These are phyloP conservation scores for Agrotis segetum DNA, from an alignment of 2,888 invertebrate genomes.

Conservation along the genomic window DNA sequence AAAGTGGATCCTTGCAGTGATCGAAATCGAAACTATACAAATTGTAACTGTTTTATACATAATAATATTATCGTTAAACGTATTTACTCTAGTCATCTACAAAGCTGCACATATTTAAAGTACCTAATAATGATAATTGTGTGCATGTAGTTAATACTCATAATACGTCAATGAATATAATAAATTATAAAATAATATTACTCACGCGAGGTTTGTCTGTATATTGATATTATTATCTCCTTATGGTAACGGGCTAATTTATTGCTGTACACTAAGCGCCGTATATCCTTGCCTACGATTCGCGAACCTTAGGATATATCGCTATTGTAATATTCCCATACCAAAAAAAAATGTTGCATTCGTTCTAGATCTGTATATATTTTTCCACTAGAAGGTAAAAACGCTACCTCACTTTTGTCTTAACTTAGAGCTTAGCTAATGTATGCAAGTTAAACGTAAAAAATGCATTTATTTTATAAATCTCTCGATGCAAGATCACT, in stretches of 20 bases:
- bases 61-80: constrained; percentile 82
- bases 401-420: constrained; percentile 90
- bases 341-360: constrained; percentile 82
- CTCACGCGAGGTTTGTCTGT: constrained; percentile 81
- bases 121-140: constrained; percentile 79
- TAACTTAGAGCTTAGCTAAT: constrained; percentile 89
- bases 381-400: constrained; percentile 89
- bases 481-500: constrained; percentile 51
- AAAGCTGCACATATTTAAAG: constrained; percentile 88
- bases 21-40: constrained; percentile 85
- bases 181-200: constrained; percentile 75
- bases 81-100: constrained; percentile 90
- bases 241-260: constrained; percentile 76
- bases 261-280: constrained; percentile 58
- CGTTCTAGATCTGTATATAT: constrained; percentile 87
- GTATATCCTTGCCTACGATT: constrained; percentile 65
- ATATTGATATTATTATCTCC: constrained; percentile 73
- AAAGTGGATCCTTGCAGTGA: constrained; percentile 91
- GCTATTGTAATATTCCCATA: constrained; percentile 76
- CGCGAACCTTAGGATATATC: constrained; percentile 68
- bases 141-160: constrained; percentile 89
- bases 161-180: constrained; percentile 80
- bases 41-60: constrained; percentile 87
- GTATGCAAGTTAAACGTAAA: constrained; percentile 63
- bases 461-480: constrained; percentile 65